Percentiles rank a stretch among this genome's conserved stretches.
Evolutionary conservation across 2,113 vertebrate species (phyloP).

Genomic region (Antennarius striatus): DNA sequence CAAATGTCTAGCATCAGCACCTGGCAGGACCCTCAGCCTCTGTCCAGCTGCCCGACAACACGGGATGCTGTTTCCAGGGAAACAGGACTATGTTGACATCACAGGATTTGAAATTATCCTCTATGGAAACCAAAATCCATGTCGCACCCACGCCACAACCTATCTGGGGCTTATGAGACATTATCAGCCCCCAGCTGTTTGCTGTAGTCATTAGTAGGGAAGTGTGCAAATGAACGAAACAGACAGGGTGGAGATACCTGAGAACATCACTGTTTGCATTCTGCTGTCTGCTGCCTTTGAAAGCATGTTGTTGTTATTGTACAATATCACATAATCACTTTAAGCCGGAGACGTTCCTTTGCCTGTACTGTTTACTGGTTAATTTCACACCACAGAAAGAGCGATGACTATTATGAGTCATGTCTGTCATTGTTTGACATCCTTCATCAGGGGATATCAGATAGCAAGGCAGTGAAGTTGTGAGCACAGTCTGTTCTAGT

Average conservation of each 20-base stretch:
- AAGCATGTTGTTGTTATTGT: no score
- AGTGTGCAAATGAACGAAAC: background rate
- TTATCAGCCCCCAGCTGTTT: conserved; percentile 10
- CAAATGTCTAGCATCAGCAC: conserved; percentile 61
- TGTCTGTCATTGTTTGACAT: conserved; percentile 40
- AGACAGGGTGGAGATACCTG: no score
- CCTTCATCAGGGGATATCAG: conserved; percentile 36
- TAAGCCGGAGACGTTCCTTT: conserved; percentile 29
- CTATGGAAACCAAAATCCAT: conserved; percentile 17
- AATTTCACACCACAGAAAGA: conserved; percentile 28
- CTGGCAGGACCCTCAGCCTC: conserved; percentile 53
- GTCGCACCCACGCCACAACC: conserved; percentile 3
- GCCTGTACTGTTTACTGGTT: conserved; percentile 2
- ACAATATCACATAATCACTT: no score
- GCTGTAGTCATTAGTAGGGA: background rate
- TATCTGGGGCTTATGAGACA: background rate
- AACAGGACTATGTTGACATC: conserved; percentile 66
- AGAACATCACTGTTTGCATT: no score
- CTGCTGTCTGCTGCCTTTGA: background rate
- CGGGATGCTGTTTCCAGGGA: conserved; percentile 66
- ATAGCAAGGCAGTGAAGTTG: conserved; percentile 15
- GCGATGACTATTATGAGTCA: conserved; percentile 32
- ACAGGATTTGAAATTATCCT: conserved; percentile 48
- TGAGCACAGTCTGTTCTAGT: background rate
- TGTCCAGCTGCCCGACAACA: conserved; percentile 55